phyloP scores from a whole-genome alignment of 2,797 vertebrate genomes.

The Eutrigla gurnardus region DNA sequence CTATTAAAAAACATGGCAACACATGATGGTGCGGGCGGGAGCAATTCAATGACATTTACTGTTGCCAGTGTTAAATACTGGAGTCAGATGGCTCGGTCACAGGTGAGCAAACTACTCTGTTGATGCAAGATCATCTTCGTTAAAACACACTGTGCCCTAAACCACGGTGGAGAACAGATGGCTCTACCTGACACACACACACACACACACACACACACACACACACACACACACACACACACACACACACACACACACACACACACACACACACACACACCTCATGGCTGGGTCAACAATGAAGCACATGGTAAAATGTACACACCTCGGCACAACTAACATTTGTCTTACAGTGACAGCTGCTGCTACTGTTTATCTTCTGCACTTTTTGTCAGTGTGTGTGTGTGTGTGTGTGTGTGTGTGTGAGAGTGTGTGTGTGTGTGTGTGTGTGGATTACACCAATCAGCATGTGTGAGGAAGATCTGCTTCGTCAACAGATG shows the following conservation, averaged over 20 bases:
- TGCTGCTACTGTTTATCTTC: constrained; percentile 53
- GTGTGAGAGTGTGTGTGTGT: constrained; percentile 53
- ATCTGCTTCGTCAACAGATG: constrained; percentile 68
- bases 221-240: constrained; percentile 10
- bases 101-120: constrained; percentile 56
- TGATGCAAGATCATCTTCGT: constrained; percentile 49
- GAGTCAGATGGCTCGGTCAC: constrained; percentile 65
- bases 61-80: constrained; percentile 55
- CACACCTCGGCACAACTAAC: constrained; percentile 12
- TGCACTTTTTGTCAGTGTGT: constrained; percentile 56
- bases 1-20: constrained; percentile 10
- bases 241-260: constrained; percentile 38
- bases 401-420: constrained; percentile 50
- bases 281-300: constrained; percentile 43
- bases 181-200: constrained; percentile 43
- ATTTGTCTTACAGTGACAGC: constrained; percentile 41
- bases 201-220: constrained; percentile 13
- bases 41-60: constrained; percentile 43
- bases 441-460: constrained; percentile 54
- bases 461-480: constrained; percentile 54
- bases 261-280: neutral
- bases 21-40: constrained; percentile 14
- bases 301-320: constrained; percentile 44
- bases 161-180: constrained; percentile 61
- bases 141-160: constrained; percentile 26